A percentile compares a stretch with the other conserved stretches of the same genome.
phyloP scores from a whole-genome alignment of 2,797 vertebrate genomes.

The Xenopus petersii region DNA sequence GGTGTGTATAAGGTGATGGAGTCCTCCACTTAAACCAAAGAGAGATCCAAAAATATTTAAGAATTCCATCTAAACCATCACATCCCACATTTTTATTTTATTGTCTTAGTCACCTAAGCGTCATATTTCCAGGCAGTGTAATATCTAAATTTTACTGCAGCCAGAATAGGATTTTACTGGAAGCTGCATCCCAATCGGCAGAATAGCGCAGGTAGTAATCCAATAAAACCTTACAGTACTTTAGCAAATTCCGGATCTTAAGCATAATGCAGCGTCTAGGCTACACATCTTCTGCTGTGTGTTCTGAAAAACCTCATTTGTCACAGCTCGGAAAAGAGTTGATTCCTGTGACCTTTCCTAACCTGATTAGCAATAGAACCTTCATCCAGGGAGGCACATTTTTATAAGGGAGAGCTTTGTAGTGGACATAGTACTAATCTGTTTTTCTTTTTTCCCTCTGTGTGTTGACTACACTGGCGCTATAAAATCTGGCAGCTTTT shows the following conservation, averaged over 20 bases:
- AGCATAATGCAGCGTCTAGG: slow-evolving; percentile 32
- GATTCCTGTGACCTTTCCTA: slow-evolving; percentile 40
- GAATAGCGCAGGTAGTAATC: slow-evolving; percentile 37
- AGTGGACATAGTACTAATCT: slow-evolving; percentile 11
- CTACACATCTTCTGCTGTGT: slow-evolving; percentile 15
- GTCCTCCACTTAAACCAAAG: not conserved
- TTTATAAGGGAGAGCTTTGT: slow-evolving; percentile 2
- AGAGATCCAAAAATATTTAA: not conserved
- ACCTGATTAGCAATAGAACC: slow-evolving; percentile 38
- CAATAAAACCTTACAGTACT: slow-evolving; percentile 38
- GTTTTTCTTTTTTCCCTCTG: not conserved
- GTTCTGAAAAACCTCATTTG: slow-evolving; percentile 34
- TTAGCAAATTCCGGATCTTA: slow-evolving; percentile 28
- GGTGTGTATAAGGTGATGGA: too few relatives aligned
- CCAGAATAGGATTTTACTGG: slow-evolving; percentile 20
- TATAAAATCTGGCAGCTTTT: slow-evolving; percentile 7
- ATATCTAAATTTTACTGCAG: not conserved
- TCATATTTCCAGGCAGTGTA: not conserved
- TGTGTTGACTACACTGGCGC: slow-evolving; percentile 1
- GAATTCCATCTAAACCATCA: not conserved
- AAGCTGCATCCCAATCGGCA: slow-evolving; percentile 8
- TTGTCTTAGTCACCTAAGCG: not conserved
- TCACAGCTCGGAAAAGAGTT: slow-evolving; percentile 31
- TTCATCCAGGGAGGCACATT: slow-evolving; percentile 10
- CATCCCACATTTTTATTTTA: not conserved